These are phyloP conservation scores for Mixornis gularis DNA, from an alignment of 2,113 vertebrate species.

Conservation along the genomic window DNA sequence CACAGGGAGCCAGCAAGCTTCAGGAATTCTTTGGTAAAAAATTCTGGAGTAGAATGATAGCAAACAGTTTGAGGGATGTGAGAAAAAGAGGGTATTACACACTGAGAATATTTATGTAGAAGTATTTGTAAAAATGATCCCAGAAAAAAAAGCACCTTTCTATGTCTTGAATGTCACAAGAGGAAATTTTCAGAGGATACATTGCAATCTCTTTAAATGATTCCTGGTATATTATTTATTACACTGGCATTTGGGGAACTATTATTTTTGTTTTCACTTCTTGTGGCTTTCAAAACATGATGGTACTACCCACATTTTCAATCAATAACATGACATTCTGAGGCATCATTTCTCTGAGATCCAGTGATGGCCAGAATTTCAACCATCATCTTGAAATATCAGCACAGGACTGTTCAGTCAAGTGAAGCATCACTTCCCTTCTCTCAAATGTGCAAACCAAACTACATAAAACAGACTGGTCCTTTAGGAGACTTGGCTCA, in stretches of 20 bases:
- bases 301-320: not conserved
- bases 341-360: not conserved
- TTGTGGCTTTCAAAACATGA: not conserved
- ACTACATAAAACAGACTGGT: rapidly evolving
- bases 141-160: not conserved
- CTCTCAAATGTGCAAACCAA: not conserved
- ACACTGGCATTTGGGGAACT: not conserved
- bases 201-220: not conserved
- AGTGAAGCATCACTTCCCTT: not conserved
- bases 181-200: not conserved
- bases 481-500: not conserved
- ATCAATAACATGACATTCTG: not conserved
- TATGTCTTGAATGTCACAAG: not conserved
- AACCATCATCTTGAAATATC: not conserved
- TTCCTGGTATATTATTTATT: not conserved
- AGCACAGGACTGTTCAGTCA: not conserved
- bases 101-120: not conserved
- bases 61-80: not conserved
- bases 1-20: not conserved
- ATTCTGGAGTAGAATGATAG: not conserved
- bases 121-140: not conserved
- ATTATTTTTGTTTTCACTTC: not conserved
- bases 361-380: not conserved
- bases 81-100: not conserved
- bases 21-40: not conserved